phyloP scores from a whole-genome alignment of 2,797 vertebrate species.

The Schizopygopsis pylzovi region DNA sequence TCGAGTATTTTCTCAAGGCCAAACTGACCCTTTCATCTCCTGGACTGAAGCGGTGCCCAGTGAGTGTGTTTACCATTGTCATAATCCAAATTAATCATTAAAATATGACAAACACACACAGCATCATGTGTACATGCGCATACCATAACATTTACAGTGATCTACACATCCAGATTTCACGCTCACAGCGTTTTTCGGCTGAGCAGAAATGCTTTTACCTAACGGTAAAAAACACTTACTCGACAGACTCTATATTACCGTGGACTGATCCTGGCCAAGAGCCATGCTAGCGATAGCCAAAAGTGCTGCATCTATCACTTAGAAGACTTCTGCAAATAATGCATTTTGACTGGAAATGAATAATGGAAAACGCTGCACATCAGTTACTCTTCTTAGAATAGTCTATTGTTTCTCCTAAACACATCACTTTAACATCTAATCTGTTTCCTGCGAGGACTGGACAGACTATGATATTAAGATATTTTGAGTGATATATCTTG shows the following conservation, averaged over 20 bases:
- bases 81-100: background rate
- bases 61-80: background rate
- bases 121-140: too few relatives aligned
- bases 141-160: background rate
- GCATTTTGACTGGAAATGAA: constrained; percentile 8
- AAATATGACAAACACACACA: constrained; percentile 4
- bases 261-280: constrained; percentile 12
- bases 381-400: constrained; percentile 7
- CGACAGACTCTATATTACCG: constrained; percentile 18
- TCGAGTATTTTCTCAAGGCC: constrained; percentile 56
- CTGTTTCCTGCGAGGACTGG: background rate
- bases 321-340: constrained; percentile 28
- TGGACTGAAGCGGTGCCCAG: background rate
- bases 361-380: background rate
- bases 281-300: background rate
- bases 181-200: background rate
- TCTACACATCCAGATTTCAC: background rate
- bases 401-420: background rate
- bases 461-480: background rate
- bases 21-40: constrained; percentile 31
- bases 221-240: constrained; percentile 12
- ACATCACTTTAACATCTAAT: background rate
- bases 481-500: background rate
- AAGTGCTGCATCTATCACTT: constrained; percentile 18
- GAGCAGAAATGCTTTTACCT: background rate